Base-by-base conservation (phyloP, 2,888 invertebrate genomes). In the Conops quadrifasciatus region DNA sequence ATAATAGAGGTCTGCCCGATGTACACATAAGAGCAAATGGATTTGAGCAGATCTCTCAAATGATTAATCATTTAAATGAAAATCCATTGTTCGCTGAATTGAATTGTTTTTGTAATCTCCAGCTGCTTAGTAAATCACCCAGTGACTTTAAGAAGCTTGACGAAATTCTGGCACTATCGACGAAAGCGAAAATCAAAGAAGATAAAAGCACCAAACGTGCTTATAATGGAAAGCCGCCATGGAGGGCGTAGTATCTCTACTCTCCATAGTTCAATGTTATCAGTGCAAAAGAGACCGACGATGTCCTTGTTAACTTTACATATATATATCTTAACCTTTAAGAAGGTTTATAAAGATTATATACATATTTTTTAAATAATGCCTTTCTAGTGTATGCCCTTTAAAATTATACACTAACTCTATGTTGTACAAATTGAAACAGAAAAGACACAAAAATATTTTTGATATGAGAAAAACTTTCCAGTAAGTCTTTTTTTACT, bases 111-210 rank as follows among this genome's bases (percentile, higher is more conserved):
- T 21, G 21, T 71, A 36, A 59, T 68, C 74, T 75, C 0, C 82
- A 89, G 89, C 80, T 90, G 15, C 81, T 90, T 19, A 87, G 87
- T 21, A 89, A 89, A 78, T 88, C 88, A 0, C 87, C 89, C 2
- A 80, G 82, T 71, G 85, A 86, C 72, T 80, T 84, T 53, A 85
- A 86, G 72, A 81, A 82, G 67, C 77, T 86, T 3, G 82, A 85
- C 60, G 79, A 82, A 73, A 81, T 85, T 26, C 77, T 85, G 15
- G 77, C 80, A 7, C 69, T 81, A 45, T 77, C 79, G 1, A 73
- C 78, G 28, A 78, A 80, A 64, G 70, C 73, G n/a, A 73, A 73
- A 47, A 75, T 73, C 7, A 78, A 73, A 62, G 72, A 76, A 49
- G 75, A 75, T 65, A 80, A 79, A 72, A 51, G 71, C 0, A 71